Base-by-base conservation (phyloP, 2,888 invertebrate genomes). In the Germaria angustata region DNA sequence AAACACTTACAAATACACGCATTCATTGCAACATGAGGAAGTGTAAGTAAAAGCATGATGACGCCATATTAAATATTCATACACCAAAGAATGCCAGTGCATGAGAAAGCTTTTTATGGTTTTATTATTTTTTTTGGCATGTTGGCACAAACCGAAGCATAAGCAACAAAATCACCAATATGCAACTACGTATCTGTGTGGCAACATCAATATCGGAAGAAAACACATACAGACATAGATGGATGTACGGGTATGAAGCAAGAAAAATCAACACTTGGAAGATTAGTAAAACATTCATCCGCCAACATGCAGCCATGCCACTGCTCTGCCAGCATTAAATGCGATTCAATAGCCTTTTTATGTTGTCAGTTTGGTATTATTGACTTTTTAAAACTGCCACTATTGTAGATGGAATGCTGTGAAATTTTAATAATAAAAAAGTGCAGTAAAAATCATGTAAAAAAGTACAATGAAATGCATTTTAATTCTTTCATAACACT, bases 51-150 rank as follows among this genome's bases (percentile, higher is more conserved):
- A 61, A 59, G 20, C 59, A 65, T 71, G 49, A 57, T 61, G 69
- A 85, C 83, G 85, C 84, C 80, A 85, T 85, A 88, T 90, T 90
- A 89, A 90, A 89, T 87, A 90, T 90, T 90, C 90, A 90, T 90
- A 89, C 86, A 85, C 86, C 86, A 84, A 85, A 80, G 63, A 81
- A 57, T 66, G 13, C 28, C 46, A 15, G 77, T 49, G 78, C 69
- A 83, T 73, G 81, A 84, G 86, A 81, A 66, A 63, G 69, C 71
- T 84, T 84, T 88, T 87, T 85, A 85, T 85, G 87, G n/a, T 87
- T 71, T 72, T 88, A 87, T 87, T 87, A n/a, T n/a, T n/a, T n/a
- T n/a, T n/a, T n/a, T 57, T 85, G 84, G 61, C 63, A 73, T 79
- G 68, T 61, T 63, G 73, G 51, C 46, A 41, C 55, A 68, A 73